Percentiles rank a stretch among this genome's conserved stretches.
Conservation (phyloP, 2,888 invertebrate genomes). For the Cylindroiulus punctatus region DNA sequence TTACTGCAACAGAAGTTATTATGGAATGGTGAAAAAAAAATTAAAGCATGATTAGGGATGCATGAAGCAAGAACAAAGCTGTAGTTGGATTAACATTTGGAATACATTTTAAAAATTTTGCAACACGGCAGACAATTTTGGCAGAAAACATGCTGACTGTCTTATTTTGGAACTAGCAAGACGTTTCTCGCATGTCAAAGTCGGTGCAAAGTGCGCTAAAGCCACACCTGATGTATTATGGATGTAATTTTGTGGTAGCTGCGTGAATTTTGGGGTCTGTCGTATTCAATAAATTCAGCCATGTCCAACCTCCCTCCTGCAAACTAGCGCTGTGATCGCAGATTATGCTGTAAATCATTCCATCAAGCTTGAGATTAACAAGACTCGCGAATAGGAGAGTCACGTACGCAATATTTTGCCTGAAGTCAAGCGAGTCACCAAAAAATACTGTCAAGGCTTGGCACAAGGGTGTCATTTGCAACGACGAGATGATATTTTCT, state of each 20-base stretch:
- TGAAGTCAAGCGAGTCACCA: not conserved
- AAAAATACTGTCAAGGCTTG: not conserved
- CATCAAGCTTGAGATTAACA: not conserved
- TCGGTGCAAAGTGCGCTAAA: too few species aligned
- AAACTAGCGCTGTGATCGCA: not conserved
- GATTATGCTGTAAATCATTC: not conserved
- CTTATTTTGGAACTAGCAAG: too few species aligned
- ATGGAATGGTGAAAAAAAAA: too few species aligned
- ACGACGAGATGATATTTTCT: not conserved
- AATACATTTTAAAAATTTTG: too few species aligned
- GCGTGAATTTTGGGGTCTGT: not conserved
- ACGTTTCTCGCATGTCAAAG: not conserved
- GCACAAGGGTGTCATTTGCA: slow-evolving; percentile 25
- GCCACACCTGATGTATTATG: not conserved
- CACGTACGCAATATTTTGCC: not conserved
- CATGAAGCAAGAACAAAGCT: too few species aligned
- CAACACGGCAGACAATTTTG: too few species aligned
- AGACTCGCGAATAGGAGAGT: not conserved
- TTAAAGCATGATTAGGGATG: too few species aligned
- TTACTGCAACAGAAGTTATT: too few species aligned
- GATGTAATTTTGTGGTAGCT: not conserved
- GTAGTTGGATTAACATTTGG: too few species aligned
- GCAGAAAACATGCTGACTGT: too few species aligned
- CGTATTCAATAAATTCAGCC: not conserved
- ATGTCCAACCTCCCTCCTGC: not conserved